Percentiles rank a stretch among this genome's conserved stretches.
These are phyloP conservation scores for Meleagris gallopavo DNA, from an alignment of 2,113 vertebrate species.

Conservation along the genomic window DNA sequence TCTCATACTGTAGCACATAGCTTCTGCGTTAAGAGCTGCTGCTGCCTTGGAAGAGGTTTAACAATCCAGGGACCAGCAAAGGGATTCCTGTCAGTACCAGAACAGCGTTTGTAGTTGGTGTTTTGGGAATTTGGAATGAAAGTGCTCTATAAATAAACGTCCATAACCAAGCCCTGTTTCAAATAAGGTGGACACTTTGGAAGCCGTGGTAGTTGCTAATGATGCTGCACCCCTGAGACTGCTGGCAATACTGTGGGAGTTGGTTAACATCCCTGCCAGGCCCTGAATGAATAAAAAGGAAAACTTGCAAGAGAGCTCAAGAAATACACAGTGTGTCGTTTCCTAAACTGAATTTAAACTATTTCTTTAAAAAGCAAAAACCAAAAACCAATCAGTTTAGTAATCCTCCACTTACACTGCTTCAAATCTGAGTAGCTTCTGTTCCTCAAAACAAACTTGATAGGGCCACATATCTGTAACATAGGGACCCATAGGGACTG, in stretches of 20 bases:
- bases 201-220: background rate
- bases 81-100: background rate
- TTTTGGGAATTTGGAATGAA: background rate
- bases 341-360: background rate
- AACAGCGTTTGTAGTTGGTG: background rate
- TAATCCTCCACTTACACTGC: background rate
- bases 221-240: background rate
- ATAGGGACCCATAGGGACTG: background rate
- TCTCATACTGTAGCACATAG: background rate
- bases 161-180: conserved; percentile 1
- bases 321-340: background rate
- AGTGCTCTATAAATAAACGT: conserved; percentile 5
- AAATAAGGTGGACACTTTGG: background rate
- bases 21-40: background rate
- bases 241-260: background rate
- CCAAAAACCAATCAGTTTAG: background rate
- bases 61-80: background rate
- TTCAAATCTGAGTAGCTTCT: background rate
- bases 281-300: background rate
- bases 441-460: background rate
- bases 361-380: background rate
- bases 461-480: background rate
- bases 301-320: background rate
- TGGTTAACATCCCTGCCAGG: background rate
- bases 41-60: background rate